Conservation (phyloP, 2,113 vertebrate genomes). For the Lophotis ruficrista region DNA sequence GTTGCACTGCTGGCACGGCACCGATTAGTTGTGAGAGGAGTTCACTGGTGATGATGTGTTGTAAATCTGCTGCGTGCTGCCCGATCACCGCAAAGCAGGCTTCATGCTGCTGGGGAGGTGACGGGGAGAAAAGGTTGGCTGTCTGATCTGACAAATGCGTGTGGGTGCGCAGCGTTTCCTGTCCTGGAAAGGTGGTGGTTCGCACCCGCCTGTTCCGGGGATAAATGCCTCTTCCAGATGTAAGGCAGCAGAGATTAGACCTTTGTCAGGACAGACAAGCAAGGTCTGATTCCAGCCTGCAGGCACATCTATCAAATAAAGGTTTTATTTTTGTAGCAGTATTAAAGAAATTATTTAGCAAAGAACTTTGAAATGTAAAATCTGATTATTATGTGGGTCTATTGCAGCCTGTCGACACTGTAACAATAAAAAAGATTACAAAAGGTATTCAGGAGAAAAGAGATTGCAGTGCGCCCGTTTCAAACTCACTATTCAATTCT, state of each 20-base stretch:
- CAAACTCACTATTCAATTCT: not conserved
- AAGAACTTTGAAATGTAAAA: conserved; percentile 46
- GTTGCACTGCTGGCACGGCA: not conserved
- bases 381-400: conserved; percentile 24
- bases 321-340: conserved; percentile 44
- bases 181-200: not conserved
- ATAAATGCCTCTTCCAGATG: conserved; percentile 46
- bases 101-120: not conserved
- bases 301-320: conserved; percentile 45
- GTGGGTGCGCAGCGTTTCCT: conserved; percentile 26
- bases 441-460: conserved; percentile 11
- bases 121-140: conserved; percentile 24
- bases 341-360: conserved; percentile 52
- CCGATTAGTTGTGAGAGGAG: not conserved
- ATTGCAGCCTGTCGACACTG: not conserved
- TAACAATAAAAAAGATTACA: conserved; percentile 48
- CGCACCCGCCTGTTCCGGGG: conserved; percentile 28
- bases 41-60: not conserved
- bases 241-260: conserved; percentile 48
- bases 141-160: conserved; percentile 25
- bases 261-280: conserved; percentile 55
- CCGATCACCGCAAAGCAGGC: not conserved
- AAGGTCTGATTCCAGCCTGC: conserved; percentile 45
- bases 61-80: conserved; percentile 7
- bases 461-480: not conserved